Conservation (phyloP, 2,113 vertebrate genomes). For the Rhineura floridana region DNA sequence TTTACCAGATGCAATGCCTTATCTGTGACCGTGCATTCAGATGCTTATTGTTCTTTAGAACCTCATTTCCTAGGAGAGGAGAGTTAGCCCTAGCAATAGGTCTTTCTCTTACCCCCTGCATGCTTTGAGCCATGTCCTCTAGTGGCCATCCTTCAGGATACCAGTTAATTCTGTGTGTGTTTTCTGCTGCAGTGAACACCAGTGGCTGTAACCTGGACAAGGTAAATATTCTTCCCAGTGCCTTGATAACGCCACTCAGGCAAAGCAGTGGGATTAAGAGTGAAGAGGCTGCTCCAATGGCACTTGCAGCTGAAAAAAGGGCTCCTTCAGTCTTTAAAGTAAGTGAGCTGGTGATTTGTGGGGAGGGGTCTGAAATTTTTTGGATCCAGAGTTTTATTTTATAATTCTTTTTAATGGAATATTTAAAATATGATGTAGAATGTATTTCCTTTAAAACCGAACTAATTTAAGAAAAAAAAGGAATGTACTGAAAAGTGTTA, state of each 20-base stretch:
- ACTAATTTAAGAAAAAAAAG: background rate
- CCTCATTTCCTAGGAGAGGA: background rate
- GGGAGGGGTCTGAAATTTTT: too few species aligned
- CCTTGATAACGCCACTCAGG: conserved; percentile 87
- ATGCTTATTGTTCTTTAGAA: background rate
- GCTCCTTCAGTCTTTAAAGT: conserved; percentile 85
- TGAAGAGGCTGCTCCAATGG: conserved; percentile 95
- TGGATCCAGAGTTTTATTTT: background rate
- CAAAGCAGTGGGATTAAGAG: conserved; percentile 88
- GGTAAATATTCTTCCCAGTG: conserved; percentile 80
- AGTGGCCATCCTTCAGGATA: background rate
- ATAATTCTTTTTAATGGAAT: background rate
- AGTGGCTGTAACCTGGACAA: conserved; percentile 83
- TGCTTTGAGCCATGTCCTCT: background rate
- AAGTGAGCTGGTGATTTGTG: conserved; percentile 4
- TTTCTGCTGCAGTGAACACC: conserved; percentile 77
- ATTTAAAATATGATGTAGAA: background rate
- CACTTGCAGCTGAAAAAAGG: conserved; percentile 88
- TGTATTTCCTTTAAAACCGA: background rate
- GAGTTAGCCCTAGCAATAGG: too few species aligned
- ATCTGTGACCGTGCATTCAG: background rate
- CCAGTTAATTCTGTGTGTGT: conserved; percentile 28
- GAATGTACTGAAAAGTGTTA: too few species aligned
- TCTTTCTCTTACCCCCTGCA: background rate
- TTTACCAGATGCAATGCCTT: background rate